Percentiles rank a stretch among this genome's conserved stretches.
Conservation (phyloP, 2,797 vertebrate species). For the Tolypeutes matacus region DNA sequence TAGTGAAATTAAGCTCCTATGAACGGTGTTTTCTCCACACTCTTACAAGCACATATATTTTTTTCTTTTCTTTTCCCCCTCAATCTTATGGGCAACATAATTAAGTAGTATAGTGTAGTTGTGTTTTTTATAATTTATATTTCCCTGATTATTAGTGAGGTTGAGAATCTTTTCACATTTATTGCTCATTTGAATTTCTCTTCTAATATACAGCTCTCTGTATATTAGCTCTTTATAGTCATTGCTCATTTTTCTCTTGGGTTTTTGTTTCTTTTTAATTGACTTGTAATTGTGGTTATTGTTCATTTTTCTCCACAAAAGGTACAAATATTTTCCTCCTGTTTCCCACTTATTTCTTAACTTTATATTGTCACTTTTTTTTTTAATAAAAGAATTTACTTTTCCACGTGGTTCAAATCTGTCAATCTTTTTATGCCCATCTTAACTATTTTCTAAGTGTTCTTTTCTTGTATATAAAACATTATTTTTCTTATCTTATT, state of each 20-base stretch:
- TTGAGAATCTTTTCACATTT: not conserved
- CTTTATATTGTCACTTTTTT: not conserved
- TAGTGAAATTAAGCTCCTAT: not conserved
- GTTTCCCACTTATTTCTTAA: not conserved
- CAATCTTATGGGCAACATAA: no score
- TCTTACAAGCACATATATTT: not conserved
- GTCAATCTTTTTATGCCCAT: not conserved
- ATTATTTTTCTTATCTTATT: not conserved
- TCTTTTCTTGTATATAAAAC: not conserved
- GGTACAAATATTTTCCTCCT: not conserved
- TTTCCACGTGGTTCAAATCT: not conserved
- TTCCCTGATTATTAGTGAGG: not conserved
- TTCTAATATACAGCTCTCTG: no score
- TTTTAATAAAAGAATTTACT: not conserved
- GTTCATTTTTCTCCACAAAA: not conserved
- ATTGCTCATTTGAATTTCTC: no score
- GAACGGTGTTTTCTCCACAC: not conserved
- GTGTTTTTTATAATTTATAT: not conserved
- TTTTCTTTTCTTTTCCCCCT: no score
- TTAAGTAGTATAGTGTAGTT: no score
- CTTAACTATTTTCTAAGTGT: slow-evolving; percentile 10
- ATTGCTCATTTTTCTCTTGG: no score
- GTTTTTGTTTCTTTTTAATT: not conserved
- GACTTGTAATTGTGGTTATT: not conserved
- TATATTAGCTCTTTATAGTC: no score